Percentiles rank a stretch among this genome's conserved stretches.
Evolutionary conservation across 2,113 vertebrate genomes (phyloP).

Genomic region (Lasiurus cinereus): DNA sequence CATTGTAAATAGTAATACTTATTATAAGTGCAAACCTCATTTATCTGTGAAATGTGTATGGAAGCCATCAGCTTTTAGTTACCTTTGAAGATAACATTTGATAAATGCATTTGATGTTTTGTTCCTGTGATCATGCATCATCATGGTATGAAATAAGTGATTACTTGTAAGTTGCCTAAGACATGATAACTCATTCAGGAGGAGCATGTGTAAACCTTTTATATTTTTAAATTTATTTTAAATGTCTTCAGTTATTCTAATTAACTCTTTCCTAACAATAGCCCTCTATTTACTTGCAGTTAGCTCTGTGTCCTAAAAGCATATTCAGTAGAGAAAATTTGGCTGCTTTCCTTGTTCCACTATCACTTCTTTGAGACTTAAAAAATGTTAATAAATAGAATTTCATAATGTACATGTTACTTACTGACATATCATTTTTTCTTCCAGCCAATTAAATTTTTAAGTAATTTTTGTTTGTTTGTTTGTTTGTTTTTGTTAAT

Average conservation of each 20-base stretch:
- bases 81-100: background rate
- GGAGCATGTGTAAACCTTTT: background rate
- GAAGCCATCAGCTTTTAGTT: background rate
- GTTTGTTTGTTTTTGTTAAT: too few relatives aligned
- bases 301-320: background rate
- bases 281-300: background rate
- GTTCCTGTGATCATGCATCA: background rate
- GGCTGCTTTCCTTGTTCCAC: background rate
- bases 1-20: conserved; percentile 11
- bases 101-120: background rate
- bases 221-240: conserved; percentile 6
- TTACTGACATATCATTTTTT: background rate
- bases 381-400: background rate
- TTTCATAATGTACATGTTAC: background rate
- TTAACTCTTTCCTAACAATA: background rate
- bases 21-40: background rate
- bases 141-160: background rate
- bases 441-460: background rate
- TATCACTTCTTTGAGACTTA: background rate
- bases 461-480: background rate
- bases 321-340: background rate
- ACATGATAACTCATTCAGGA: background rate
- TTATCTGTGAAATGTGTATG: background rate
- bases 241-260: background rate
- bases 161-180: background rate